Percentiles rank a stretch among this genome's conserved stretches.
These are phyloP conservation scores for Sturnus vulgaris DNA, from an alignment of 2,113 vertebrate genomes.

Conservation along the genomic window DNA sequence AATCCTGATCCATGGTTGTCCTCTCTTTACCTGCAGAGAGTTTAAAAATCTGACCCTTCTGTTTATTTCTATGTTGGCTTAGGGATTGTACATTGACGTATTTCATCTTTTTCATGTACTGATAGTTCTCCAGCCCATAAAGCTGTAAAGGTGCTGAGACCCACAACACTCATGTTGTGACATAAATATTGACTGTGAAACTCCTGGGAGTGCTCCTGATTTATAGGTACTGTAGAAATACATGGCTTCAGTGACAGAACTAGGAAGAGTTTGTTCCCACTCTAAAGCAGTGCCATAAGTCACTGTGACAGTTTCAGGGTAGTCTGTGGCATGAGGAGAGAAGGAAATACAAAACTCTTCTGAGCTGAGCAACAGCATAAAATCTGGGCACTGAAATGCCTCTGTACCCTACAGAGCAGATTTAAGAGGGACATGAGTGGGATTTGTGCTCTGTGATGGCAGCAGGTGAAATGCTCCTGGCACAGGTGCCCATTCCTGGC, in stretches of 20 bases:
- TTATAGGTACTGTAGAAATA: background rate
- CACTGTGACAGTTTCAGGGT: background rate
- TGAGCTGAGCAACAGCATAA: background rate
- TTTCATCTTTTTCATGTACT: background rate
- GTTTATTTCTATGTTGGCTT: background rate
- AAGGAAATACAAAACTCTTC: background rate
- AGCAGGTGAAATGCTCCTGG: background rate
- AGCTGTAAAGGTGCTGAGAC: background rate
- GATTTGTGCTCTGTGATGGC: background rate
- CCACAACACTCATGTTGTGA: background rate
- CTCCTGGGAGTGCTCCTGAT: background rate
- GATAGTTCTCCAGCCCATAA: background rate
- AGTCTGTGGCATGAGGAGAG: background rate
- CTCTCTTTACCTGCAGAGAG: background rate
- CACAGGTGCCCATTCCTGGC: background rate
- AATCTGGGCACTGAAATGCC: background rate
- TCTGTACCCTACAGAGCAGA: background rate
- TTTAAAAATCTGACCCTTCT: background rate
- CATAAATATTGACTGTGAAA: background rate
- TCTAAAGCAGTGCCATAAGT: background rate
- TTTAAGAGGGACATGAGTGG: background rate
- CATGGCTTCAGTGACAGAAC: background rate
- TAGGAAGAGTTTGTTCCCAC: background rate
- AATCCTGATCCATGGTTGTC: background rate
- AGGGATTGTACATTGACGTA: background rate